These are phyloP conservation scores for Echiichthys vipera DNA, from an alignment of 2,797 vertebrate species.

Conservation along the genomic window DNA sequence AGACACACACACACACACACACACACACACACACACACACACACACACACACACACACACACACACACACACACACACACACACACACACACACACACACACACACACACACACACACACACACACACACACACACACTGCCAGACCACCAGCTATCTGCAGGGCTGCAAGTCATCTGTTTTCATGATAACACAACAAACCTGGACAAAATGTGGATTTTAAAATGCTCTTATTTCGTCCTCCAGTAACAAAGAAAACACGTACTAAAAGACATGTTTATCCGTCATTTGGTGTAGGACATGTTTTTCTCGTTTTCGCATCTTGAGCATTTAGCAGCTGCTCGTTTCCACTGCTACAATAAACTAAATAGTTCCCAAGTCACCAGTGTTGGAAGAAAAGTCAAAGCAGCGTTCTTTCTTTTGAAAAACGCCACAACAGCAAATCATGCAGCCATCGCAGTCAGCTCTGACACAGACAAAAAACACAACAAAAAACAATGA, in stretches of 20 bases:
- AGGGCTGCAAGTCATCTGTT: conserved; percentile 12
- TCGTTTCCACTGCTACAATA: not conserved
- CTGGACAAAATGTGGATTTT: not conserved
- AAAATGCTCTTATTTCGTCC: conserved; percentile 3
- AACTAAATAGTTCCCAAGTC: conserved; percentile 11
- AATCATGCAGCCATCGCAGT: conserved; percentile 7
- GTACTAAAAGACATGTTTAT: not conserved
- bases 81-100: conserved; percentile 8
- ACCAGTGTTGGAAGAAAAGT: not conserved
- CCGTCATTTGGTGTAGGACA: not conserved
- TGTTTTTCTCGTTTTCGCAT: not conserved
- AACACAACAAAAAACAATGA: not conserved
- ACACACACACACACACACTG: conserved; percentile 13
- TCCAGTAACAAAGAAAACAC: not conserved
- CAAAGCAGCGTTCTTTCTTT: not conserved
- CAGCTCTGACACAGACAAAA: not conserved
- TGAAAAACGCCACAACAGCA: not conserved
- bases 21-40: conserved; percentile 8
- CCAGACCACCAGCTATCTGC: conserved; percentile 10
- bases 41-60: conserved; percentile 17
- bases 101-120: conserved; percentile 17
- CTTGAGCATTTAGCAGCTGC: not conserved
- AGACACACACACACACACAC: conserved; percentile 20
- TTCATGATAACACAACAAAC: conserved; percentile 7
- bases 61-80: conserved; percentile 19